Evolutionary conservation across 2,797 vertebrate genomes (phyloP), one percentile per base, ranked within the genome.

Genomic region (Acanthis flammea): DNA sequence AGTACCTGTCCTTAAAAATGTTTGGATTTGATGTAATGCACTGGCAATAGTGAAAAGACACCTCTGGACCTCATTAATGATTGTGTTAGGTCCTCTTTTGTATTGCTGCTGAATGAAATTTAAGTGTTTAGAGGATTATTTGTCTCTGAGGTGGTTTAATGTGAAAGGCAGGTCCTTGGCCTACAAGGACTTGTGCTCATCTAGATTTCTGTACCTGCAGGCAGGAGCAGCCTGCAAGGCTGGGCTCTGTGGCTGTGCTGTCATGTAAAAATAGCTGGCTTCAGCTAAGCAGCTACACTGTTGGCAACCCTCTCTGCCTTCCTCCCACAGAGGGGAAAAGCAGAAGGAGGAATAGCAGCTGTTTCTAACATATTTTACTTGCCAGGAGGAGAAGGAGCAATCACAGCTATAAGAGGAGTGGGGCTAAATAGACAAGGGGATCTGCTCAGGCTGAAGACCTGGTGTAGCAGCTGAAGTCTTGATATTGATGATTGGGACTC

Each of bases 281-380:
- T 84, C 73, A 89, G n/a, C 86, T 83, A 57, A 81, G 76, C 66
- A 14, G 25, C 61, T 87, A 35, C 51, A 3, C 50, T 84, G 86
- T 65, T 97, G 94, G 96, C 94, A 96, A 27, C 81, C 47, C 39
- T 76, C 62, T 86, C 83, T 88, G 71, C 86, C 74, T 91, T 92
- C 70, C 42, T 89, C 88, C 74, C 77, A 68, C 88, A 28, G 54
- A 77, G 75, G 84, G 57, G 37, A 85, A 92, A 58, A 94, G 61
- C 95, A 95, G 88, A 74, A 85, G 86, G 85, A 95, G 78, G 82
- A 91, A 87, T 24, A 89, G 65, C 82, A 92, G 94, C 94, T 95
- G 96, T 90, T 92, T 88, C 65, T 87, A 27, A 87, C 94, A 75
- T 80, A 65, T 50, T 95, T 95, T 92, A 50, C 75, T 87, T 94